Evolutionary conservation across 2,888 invertebrate species (phyloP), one percentile per base, ranked within the genome.

Genomic region (Microctonus brassicae): DNA sequence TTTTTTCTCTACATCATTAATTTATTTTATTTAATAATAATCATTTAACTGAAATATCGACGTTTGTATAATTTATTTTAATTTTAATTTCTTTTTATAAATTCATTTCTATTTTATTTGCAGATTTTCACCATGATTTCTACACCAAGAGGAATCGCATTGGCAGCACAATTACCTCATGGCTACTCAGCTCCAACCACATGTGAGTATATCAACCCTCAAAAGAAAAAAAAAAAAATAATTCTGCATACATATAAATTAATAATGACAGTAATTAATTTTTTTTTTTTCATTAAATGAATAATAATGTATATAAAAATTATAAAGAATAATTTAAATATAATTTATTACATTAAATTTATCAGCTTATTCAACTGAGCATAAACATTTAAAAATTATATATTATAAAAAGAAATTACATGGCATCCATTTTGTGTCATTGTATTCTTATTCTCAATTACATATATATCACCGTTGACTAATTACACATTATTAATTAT

Each of bases 151-250:
- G 80, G 82, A 80, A 80, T 74, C 74, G 76, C 80, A 75, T 76
- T 79, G 52, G 87, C 86, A 73, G 86, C 87, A 65, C 87, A 87
- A 79, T 83, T 87, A 83, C 84, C 86, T 77, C 75, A 81, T 67
- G 65, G 65, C 24, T 60, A 70, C 36, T 34, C 36, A 26, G 53
- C 39, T 61, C 82, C 84, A 72, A 78, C 83, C 68, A 86, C 86
- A 72, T 85, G 87, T 87, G 73, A 87, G 87, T 86, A 24, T 13
- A 24, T n/a, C n/a, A n/a, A n/a, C n/a, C n/a, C n/a, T 29, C 3
- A 29, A 7, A 29, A n/a, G n/a, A 29, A 29, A 29, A 29, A 29
- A 29, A 29, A 29, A 29, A 29, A 29, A 29, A 29, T 29, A 29
- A 5, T 5, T 29, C 3, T 29, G n/a, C n/a, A 29, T 29, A 29